These are phyloP conservation scores for Cladopsammia gracilis DNA, from an alignment of 64 coral and sea anemone species.

Conservation along the genomic window DNA sequence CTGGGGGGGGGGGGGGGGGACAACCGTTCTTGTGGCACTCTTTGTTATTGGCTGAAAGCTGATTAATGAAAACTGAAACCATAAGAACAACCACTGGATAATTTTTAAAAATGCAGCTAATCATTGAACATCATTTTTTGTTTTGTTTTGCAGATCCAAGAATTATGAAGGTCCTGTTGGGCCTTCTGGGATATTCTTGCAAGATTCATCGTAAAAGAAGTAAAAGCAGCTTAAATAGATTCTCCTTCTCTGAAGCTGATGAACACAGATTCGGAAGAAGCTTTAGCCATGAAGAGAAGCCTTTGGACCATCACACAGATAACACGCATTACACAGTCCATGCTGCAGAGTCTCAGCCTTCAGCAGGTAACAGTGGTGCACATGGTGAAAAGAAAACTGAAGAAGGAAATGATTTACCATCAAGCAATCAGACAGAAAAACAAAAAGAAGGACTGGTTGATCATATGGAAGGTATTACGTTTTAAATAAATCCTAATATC, in stretches of 20 bases:
- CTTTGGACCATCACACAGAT: background rate
- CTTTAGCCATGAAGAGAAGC: conserved; percentile 10
- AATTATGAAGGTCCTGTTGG: conserved; percentile 92
- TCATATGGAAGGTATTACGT: background rate
- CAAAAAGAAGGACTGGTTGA: conserved; percentile 1
- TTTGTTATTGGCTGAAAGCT: too few relatives aligned
- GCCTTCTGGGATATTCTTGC: conserved; percentile 87
- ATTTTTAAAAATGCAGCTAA: too few relatives aligned
- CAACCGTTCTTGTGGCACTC: too few relatives aligned
- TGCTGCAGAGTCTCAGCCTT: background rate
- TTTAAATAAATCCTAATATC: too few relatives aligned
- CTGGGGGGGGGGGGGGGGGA: too few relatives aligned
- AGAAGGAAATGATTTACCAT: background rate
- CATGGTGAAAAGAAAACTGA: background rate
- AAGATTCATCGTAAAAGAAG: conserved; percentile 90
- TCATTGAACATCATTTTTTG: background rate
- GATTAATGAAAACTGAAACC: too few relatives aligned
- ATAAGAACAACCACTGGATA: too few relatives aligned
- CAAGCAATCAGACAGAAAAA: background rate
- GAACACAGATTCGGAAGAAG: conserved; percentile 45
- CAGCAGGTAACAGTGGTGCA: background rate
- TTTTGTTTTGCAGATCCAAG: conserved; percentile 66
- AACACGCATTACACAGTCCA: background rate
- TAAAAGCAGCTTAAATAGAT: conserved; percentile 54
- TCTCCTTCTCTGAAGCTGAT: conserved; percentile 77